These are phyloP conservation scores for Condylostylus longicornis DNA, from an alignment of 1,140 invertebrate species.

Conservation along the genomic window DNA sequence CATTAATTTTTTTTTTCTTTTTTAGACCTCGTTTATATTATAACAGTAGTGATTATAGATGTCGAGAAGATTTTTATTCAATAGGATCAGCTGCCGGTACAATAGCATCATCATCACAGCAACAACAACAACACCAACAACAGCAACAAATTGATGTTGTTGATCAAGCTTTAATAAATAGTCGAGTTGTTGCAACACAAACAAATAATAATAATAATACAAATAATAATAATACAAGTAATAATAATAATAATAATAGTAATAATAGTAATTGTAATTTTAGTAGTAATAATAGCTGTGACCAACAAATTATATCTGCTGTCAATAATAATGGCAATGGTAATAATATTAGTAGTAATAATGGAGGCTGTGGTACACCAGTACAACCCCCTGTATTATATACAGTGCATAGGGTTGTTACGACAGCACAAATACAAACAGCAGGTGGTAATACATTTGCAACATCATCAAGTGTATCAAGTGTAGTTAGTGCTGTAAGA, in stretches of 20 bases:
- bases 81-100: neutral
- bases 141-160: conserved; percentile 9
- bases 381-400: conserved; percentile 27
- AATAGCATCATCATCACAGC: conserved; percentile 5
- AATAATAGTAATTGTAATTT: conserved; percentile 16
- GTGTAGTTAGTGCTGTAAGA: conserved; percentile 23
- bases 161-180: conserved; percentile 6
- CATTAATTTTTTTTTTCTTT: neutral
- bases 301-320: conserved; percentile 13
- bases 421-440: conserved; percentile 29
- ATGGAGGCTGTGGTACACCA: conserved; percentile 7
- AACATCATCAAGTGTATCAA: conserved; percentile 29
- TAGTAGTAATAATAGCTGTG: conserved; percentile 13
- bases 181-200: conserved; percentile 20
- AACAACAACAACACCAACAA: conserved; percentile 16
- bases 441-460: conserved; percentile 26
- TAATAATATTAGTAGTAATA: neutral
- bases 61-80: conserved; percentile 25
- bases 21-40: conserved; percentile 25
- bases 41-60: conserved; percentile 23
- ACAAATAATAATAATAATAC: conserved; percentile 11
- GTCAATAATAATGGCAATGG: conserved; percentile 12
- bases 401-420: conserved; percentile 29
- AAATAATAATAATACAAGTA: conserved; percentile 15
- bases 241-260: conserved; percentile 8